phyloP scores from a whole-genome alignment of 2,113 vertebrate genomes.

The Rhinogobius similis region DNA sequence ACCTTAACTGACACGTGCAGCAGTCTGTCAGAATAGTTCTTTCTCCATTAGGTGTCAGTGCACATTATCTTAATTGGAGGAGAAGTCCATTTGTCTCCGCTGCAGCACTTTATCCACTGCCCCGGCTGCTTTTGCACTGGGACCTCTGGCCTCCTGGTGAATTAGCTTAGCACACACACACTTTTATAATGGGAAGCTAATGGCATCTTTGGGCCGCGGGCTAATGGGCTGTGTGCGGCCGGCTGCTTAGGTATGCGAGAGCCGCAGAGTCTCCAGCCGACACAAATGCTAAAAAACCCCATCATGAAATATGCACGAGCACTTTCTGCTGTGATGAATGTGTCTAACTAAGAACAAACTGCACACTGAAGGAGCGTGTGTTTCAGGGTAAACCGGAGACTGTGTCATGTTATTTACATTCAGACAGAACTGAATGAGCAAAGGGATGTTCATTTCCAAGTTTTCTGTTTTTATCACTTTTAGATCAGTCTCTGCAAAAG shows the following conservation, averaged over 20 bases:
- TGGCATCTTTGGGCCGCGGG: slow-evolving; percentile 18
- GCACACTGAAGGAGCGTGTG: background rate
- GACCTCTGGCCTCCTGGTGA: slow-evolving; percentile 7
- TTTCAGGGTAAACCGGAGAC: background rate
- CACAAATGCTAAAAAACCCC: background rate
- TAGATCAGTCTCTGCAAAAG: too few species aligned
- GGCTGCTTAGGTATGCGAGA: slow-evolving; percentile 16
- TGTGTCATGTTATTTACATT: background rate
- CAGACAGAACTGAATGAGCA: background rate
- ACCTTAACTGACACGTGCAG: background rate
- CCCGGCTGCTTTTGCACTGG: background rate
- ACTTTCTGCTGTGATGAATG: slow-evolving; percentile 37
- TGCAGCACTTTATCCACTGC: slow-evolving; percentile 3
- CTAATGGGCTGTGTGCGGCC: slow-evolving; percentile 31
- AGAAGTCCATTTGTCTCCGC: background rate
- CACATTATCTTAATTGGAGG: background rate
- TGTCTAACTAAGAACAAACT: slow-evolving; percentile 2
- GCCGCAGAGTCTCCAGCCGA: background rate
- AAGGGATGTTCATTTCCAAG: background rate
- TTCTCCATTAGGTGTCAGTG: background rate
- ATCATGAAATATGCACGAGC: slow-evolving; percentile 51
- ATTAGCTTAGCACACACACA: background rate
- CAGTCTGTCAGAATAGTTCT: background rate
- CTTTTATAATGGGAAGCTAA: slow-evolving; percentile 24
- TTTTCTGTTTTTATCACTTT: background rate